Percentiles rank a stretch among this genome's conserved stretches.
Conservation (phyloP, 2,888 invertebrate species). For the Odontothrips loti region DNA sequence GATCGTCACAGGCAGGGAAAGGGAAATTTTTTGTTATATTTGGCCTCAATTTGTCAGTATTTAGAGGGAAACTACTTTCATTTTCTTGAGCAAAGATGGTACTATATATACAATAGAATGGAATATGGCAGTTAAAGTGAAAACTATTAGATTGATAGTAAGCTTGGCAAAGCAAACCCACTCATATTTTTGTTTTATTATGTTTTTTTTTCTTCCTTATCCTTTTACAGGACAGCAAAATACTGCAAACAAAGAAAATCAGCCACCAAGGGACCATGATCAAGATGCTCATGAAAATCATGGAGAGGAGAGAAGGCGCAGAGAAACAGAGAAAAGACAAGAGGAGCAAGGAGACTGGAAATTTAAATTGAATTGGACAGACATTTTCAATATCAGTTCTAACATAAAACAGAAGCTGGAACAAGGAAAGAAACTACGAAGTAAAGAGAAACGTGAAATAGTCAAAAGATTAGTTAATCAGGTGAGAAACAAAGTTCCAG, state of each 20-base stretch:
- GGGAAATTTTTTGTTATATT: not conserved
- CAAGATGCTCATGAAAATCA: too few relatives aligned
- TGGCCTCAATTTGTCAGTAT: not conserved
- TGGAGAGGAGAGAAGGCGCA: too few relatives aligned
- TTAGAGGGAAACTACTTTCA: not conserved
- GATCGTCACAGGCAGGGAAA: not conserved
- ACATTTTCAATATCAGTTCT: not conserved
- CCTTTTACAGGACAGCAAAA: not conserved
- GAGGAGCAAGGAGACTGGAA: not conserved
- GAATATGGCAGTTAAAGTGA: not conserved
- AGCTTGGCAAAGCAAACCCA: not conserved
- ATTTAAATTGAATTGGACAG: not conserved
- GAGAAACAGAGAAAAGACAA: too few relatives aligned
- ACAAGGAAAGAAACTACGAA: not conserved
- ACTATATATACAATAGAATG: not conserved
- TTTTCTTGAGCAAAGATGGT: not conserved
- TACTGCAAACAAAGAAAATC: not conserved
- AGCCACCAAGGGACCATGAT: not conserved
- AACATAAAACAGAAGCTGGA: not conserved
- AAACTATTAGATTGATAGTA: too few relatives aligned
- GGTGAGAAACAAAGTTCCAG: not conserved
- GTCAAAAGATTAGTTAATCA: not conserved
- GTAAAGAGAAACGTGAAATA: not conserved
- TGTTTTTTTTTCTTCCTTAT: not conserved
- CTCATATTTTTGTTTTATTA: not conserved